Evolutionary conservation across 1,140 invertebrate genomes (phyloP).

Genomic region (Monomorium pharaonis): DNA sequence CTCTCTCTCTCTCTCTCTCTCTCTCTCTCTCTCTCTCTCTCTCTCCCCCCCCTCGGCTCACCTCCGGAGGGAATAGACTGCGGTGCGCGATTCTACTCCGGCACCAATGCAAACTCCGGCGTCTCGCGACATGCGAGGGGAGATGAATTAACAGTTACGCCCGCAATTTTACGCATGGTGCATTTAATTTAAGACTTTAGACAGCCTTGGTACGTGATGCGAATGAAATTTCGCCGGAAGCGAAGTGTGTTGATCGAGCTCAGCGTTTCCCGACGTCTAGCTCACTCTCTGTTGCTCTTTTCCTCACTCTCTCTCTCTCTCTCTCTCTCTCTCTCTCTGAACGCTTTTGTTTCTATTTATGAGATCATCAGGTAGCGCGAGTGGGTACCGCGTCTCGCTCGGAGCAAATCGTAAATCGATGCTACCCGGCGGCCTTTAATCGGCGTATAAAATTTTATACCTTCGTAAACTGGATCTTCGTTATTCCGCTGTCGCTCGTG

Average conservation of each 20-base stretch:
- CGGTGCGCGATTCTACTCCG: neutral
- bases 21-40: too few relatives aligned
- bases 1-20: too few relatives aligned
- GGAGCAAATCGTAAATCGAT: slow-evolving; percentile 28
- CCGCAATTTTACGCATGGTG: neutral
- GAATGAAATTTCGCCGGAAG: slow-evolving; percentile 28
- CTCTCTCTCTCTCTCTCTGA: neutral
- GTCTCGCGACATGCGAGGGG: neutral
- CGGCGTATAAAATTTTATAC: slow-evolving; percentile 35
- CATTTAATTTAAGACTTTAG: slow-evolving; percentile 28
- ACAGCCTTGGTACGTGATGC: neutral
- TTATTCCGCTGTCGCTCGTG: slow-evolving; percentile 45
- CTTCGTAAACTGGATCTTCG: slow-evolving; percentile 31
- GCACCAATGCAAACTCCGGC: neutral
- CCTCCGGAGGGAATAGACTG: slow-evolving; percentile 26
- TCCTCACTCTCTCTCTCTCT: neutral
- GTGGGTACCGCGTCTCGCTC: neutral
- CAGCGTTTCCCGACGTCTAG: neutral
- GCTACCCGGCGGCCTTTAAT: neutral
- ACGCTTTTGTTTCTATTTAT: slow-evolving; percentile 29
- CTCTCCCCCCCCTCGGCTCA: neutral
- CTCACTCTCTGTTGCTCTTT: neutral
- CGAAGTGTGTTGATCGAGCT: slow-evolving; percentile 13
- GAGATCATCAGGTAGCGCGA: neutral
- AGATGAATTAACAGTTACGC: slow-evolving; percentile 35